Conservation (phyloP, 2,797 vertebrate genomes). For the Lepus townsendii region DNA sequence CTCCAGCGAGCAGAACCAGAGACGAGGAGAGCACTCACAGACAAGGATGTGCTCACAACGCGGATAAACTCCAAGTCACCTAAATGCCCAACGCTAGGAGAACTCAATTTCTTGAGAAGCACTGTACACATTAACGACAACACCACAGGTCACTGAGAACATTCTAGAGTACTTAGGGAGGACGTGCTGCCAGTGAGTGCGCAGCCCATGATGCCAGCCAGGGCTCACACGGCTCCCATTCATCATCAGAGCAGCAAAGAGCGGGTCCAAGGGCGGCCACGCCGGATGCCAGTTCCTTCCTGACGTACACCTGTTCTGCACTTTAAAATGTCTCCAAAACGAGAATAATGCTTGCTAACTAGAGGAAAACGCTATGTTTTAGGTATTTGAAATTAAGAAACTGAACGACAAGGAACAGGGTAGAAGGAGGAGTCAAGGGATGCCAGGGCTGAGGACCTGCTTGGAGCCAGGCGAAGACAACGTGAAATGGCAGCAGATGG, state of each 20-base stretch:
- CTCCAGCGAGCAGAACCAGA: not conserved
- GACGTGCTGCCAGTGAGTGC: not conserved
- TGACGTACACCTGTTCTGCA: not conserved
- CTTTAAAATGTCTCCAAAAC: constrained; percentile 23
- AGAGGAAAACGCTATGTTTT: not conserved
- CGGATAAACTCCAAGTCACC: not conserved
- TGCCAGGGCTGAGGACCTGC: not conserved
- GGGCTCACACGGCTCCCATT: not conserved
- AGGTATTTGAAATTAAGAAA: constrained; percentile 11
- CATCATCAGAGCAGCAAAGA: not conserved
- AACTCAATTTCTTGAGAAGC: not conserved
- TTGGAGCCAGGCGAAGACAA: not conserved
- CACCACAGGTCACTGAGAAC: not conserved
- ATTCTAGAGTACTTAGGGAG: not conserved
- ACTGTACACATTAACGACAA: not conserved
- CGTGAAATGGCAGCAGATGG: not conserved
- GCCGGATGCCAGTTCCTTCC: not conserved
- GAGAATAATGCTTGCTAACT: not conserved
- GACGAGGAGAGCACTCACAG: not conserved
- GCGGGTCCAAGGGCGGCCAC: not conserved
- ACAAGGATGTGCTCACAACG: not conserved
- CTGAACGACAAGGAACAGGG: not conserved
- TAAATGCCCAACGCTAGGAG: not conserved
- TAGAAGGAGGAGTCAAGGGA: not conserved
- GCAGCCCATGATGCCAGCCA: constrained; percentile 2